Percentiles rank a stretch among this genome's conserved stretches.
Conservation (phyloP, 1,140 invertebrate species). For the Paralvinella palmiformis region DNA sequence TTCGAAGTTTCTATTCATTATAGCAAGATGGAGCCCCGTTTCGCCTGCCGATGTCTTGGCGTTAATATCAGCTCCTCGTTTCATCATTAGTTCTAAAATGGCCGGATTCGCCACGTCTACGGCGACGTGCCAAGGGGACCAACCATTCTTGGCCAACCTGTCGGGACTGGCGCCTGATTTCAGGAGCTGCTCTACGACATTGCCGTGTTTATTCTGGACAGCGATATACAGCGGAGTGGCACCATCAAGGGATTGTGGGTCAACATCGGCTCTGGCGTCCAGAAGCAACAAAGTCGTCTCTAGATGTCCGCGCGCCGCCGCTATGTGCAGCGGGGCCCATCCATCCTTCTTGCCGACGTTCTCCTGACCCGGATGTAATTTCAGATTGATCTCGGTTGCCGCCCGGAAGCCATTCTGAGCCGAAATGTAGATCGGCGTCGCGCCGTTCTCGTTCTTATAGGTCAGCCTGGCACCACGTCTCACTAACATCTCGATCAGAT, state of each 20-base stretch:
- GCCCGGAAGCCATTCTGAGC: conserved; percentile 1
- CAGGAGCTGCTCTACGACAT: conserved; percentile 5
- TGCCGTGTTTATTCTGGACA: conserved; percentile 4
- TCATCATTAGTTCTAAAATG: conserved; percentile 23
- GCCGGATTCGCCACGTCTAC: not conserved
- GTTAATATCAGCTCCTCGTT: conserved; percentile 26
- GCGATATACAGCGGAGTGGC: conserved; percentile 10
- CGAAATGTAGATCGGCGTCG: conserved; percentile 1
- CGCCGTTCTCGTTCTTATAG: not conserved
- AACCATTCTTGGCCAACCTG: conserved; percentile 5
- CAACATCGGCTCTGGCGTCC: not conserved
- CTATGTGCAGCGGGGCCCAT: conserved; percentile 10
- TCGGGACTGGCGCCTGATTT: not conserved
- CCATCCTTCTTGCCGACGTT: conserved; percentile 2
- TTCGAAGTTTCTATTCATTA: not conserved
- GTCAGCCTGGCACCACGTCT: not conserved
- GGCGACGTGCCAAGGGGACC: conserved; percentile 13
- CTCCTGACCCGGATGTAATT: not conserved
- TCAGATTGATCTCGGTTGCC: not conserved
- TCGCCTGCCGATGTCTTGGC: conserved; percentile 27
- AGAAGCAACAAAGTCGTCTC: conserved; percentile 1
- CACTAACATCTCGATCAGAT: conserved; percentile 5
- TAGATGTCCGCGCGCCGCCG: not conserved
- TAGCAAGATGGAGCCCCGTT: conserved; percentile 27
- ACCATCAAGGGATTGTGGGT: conserved; percentile 3